These are phyloP conservation scores for Cheilosia vernalis DNA, from an alignment of 2,888 invertebrate species.

Conservation along the genomic window DNA sequence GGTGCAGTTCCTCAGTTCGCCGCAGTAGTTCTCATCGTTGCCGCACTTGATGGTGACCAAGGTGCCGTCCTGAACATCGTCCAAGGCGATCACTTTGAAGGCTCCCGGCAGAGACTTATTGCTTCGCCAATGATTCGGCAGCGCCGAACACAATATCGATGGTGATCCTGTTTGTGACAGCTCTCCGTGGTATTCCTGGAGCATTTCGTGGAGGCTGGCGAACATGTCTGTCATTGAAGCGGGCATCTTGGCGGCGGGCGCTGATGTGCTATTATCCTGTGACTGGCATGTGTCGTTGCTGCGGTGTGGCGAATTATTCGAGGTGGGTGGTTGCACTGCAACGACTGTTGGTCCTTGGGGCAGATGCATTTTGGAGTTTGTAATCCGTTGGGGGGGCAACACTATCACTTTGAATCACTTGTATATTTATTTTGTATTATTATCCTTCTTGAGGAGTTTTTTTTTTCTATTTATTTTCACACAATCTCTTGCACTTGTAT, in stretches of 20 bases:
- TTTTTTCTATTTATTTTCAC: slow-evolving; percentile 1
- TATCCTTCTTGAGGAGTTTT: slow-evolving; percentile 23
- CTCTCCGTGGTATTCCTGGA: slow-evolving; percentile 95
- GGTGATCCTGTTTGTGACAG: slow-evolving; percentile 97
- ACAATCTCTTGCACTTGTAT: slow-evolving; percentile 20
- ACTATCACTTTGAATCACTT: slow-evolving; percentile 36
- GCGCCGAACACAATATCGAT: slow-evolving; percentile 95
- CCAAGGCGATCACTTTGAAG: slow-evolving; percentile 97
- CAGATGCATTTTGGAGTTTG: slow-evolving; percentile 79
- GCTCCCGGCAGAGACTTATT: slow-evolving; percentile 98
- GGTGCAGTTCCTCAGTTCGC: slow-evolving; percentile 95
- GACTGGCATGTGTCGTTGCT: slow-evolving; percentile 50
- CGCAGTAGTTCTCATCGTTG: slow-evolving; percentile 98
- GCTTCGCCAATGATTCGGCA: slow-evolving; percentile 98
- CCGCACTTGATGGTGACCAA: slow-evolving; percentile 96
- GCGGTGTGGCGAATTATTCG: slow-evolving; percentile 76
- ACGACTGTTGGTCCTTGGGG: slow-evolving; percentile 82
- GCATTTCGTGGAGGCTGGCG: slow-evolving; percentile 89
- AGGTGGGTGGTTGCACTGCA: slow-evolving; percentile 78
- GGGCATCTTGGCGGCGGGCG: slow-evolving; percentile 83
- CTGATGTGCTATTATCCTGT: slow-evolving; percentile 62
- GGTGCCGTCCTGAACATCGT: slow-evolving; percentile 97
- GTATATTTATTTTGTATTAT: neutral
- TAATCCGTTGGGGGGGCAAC: slow-evolving; percentile 26
- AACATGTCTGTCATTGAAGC: slow-evolving; percentile 90